A percentile compares a stretch with the other conserved stretches of the same genome.
Evolutionary conservation across 2,888 invertebrate species (phyloP).

Genomic region (Thymelicus sylvestris): DNA sequence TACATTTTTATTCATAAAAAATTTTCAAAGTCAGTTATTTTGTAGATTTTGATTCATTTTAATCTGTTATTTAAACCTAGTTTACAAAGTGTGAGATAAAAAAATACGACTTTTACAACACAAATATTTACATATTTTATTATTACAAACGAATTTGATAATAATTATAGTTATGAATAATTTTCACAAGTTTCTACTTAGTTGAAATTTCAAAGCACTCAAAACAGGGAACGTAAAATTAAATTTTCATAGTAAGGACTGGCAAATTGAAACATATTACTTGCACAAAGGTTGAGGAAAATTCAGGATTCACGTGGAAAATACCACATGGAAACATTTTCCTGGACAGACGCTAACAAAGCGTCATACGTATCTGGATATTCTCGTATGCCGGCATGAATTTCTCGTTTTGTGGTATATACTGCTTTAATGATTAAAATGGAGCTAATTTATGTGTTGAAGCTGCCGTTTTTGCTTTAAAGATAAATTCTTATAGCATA

Average conservation of each 20-base stretch:
- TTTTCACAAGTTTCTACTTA: not conserved
- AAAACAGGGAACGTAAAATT: slow-evolving; percentile 3
- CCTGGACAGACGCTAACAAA: slow-evolving; percentile 4
- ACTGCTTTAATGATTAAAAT: not conserved
- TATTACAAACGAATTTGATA: too few species aligned
- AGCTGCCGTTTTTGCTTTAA: not conserved
- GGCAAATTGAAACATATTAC: slow-evolving; percentile 15
- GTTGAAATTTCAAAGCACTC: not conserved
- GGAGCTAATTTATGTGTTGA: not conserved
- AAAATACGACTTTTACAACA: too few species aligned
- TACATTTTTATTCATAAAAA: too few species aligned
- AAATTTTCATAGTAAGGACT: slow-evolving; percentile 11
- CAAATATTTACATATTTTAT: too few species aligned
- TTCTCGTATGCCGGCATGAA: not conserved
- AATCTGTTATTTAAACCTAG: too few species aligned
- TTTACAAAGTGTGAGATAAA: too few species aligned
- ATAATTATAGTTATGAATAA: too few species aligned
- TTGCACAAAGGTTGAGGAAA: slow-evolving; percentile 15
- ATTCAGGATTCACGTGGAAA: slow-evolving; percentile 14
- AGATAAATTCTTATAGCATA: too few species aligned
- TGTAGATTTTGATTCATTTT: too few species aligned
- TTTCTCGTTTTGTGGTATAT: not conserved
- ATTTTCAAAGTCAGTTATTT: too few species aligned
- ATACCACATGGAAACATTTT: slow-evolving; percentile 15
- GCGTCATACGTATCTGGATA: not conserved